Base-by-base conservation (phyloP, 1,140 invertebrate genomes). In the Riptortus pedestris region DNA sequence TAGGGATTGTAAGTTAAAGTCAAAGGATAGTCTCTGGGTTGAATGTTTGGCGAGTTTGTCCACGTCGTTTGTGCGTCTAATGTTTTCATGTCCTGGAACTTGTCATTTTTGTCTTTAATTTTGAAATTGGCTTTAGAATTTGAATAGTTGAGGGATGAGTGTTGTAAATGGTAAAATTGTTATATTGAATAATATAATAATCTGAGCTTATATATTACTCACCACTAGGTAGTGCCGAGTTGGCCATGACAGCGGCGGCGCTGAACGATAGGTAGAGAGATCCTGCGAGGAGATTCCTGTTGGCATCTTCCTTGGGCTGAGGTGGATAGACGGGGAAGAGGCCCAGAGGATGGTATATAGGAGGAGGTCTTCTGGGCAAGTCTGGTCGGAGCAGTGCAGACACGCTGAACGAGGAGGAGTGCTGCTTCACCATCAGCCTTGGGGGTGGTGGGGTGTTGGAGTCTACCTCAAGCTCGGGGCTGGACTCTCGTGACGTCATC, bases 401-500 rank as follows among this genome's bases (percentile, higher is more conserved):
- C 4, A 90, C 87, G 63, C 85, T 89, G 72, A 90, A 90, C 5
- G 85, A 88, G 76, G 84, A 82, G 73, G 85, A 85, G n/a, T n/a
- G n/a, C n/a, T n/a, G n/a, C n/a, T n/a, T n/a, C n/a, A n/a, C n/a
- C 12, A 33, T 55, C 77, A 60, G 70, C 11, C 72, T 69, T 5
- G 64, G 80, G 22, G 80, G 79, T 14, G 31, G 31, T 7, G 64
- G 80, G 22, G 80, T 79, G 0, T 83, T 83, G 5, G 81, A 85
- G 70, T 86, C 84, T 1, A 86, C 84, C 75, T 86, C 84, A 26
- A 86, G 73, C 72, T 85, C 84, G 2, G 83, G 83, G 0, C 83
- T 85, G 11, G 81, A 80, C 45, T 80, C 82, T 65, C 82, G 76
- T 16, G 80, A 79, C 69, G 65, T 79, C 79, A 66, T 79, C 74